Evolutionary conservation across 2,113 vertebrate species (phyloP).

Genomic region (Rhipidura dahli): DNA sequence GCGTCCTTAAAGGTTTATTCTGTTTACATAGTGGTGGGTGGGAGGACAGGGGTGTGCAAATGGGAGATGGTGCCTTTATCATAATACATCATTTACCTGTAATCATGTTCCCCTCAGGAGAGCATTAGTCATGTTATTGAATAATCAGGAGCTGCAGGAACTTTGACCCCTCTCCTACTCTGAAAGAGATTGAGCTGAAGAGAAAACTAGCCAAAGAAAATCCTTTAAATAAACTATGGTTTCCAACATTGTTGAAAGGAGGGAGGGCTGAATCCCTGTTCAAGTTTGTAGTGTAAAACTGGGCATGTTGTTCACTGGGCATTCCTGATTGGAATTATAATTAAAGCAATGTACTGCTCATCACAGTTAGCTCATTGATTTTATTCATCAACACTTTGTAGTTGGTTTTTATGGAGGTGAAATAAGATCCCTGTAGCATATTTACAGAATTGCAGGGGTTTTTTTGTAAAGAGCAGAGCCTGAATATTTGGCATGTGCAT

Average conservation of each 20-base stretch:
- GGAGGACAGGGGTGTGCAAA: neutral
- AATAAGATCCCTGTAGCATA: neutral
- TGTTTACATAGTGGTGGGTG: neutral
- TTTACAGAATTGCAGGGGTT: neutral
- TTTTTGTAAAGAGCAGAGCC: neutral
- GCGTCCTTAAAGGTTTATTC: neutral
- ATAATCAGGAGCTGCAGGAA: neutral
- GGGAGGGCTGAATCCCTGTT: neutral
- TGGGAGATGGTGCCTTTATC: neutral
- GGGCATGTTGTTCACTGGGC: neutral
- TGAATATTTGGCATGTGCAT: neutral
- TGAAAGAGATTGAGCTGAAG: neutral
- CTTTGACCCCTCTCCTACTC: neutral
- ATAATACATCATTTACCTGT: neutral
- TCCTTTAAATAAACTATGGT: neutral
- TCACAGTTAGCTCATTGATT: neutral
- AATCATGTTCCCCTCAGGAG: neutral
- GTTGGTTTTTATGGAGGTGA: neutral
- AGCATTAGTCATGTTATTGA: conserved; percentile 7
- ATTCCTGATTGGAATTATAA: neutral
- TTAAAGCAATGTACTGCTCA: neutral
- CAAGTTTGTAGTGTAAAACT: neutral
- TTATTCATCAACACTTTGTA: neutral
- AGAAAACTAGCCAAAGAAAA: neutral
- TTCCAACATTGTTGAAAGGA: neutral